Base-by-base conservation (phyloP, 1,140 invertebrate species). In the Tenebrio molitor region DNA sequence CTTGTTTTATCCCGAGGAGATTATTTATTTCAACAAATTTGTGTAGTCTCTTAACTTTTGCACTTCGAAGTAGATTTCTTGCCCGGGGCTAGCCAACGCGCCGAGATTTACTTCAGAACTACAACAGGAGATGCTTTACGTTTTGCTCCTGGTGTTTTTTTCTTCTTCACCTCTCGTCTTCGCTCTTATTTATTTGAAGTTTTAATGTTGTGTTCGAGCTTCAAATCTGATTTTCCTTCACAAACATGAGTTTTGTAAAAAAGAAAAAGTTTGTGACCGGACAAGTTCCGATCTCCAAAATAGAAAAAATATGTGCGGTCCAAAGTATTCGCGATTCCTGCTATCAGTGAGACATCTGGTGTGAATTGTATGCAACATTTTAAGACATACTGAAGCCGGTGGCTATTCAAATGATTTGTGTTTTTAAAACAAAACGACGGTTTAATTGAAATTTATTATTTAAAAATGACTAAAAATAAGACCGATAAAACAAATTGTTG, bases 11-110 rank as follows among this genome's bases (percentile, higher is more conserved):
- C 69, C 36, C 33, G 69, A 39, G 58, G 69, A 53, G 69, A 71
- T 71, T 71, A 71, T 71, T 71, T 71, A 71, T 71, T 71, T 71
- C 53, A 34, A 46, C 69, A 71, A 71, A 71, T 71, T 71, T 64
- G 69, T 71, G 36, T 34, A 71, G 53, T 71, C 69, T 71, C 69
- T 71, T 71, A 71, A 71, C 69, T 71, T 71, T 64, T 71, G 58
- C 62, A 71, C 53, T 71, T 34, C 23, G 69, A 64, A 71, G 53
- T 71, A 34, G 42, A 71, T 71, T 64, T 71, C 53, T 39, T 71
- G 69, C 69, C 69, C 46, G 41, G 44, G 69, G 68, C 12, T 70
- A 70, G 50, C 15, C 50, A 58, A 58, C 50, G 21, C 50, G 21
- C 50, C 23, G 23, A 58, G 50, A 58, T 58, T 58, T 58, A 58